These are phyloP conservation scores for Aurelia aurita complex sp. Pacific DNA, from an alignment of 30 jellyfish, hydroid and myxozoan species.

Conservation along the genomic window DNA sequence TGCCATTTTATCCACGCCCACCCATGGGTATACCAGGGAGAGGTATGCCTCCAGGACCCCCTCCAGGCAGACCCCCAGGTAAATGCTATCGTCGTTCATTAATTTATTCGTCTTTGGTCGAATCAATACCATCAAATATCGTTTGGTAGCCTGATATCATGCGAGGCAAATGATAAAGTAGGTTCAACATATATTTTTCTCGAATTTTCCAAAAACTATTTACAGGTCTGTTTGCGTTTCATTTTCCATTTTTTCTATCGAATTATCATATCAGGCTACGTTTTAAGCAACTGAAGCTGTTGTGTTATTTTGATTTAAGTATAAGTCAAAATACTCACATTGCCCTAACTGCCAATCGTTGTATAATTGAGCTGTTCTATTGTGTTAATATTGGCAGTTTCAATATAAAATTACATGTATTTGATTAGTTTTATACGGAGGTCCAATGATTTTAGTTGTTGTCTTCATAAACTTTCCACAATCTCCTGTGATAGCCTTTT, in stretches of 20 bases:
- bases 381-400: neutral
- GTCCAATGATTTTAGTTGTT: too few relatives aligned
- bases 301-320: neutral
- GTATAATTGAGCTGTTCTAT: neutral
- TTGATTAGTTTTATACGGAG: neutral
- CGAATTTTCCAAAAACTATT: too few relatives aligned
- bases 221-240: too few relatives aligned
- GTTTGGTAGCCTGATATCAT: too few relatives aligned
- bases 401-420: neutral
- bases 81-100: neutral
- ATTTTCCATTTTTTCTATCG: too few relatives aligned
- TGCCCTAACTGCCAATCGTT: neutral
- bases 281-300: neutral
- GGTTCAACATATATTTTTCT: too few relatives aligned
- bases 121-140: too few relatives aligned
- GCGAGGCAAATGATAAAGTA: too few relatives aligned
- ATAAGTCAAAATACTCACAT: neutral
- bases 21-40: slow-evolving; percentile 81
- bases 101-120: too few relatives aligned
- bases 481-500: too few relatives aligned
- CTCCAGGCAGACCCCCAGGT: slow-evolving; percentile 97
- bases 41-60: slow-evolving; percentile 98
- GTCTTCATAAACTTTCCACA: too few relatives aligned
- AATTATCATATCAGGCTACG: neutral
- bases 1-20: slow-evolving; percentile 73